Evolutionary conservation across 2,888 invertebrate species (phyloP).

Genomic region (Plagiodera versicolora): DNA sequence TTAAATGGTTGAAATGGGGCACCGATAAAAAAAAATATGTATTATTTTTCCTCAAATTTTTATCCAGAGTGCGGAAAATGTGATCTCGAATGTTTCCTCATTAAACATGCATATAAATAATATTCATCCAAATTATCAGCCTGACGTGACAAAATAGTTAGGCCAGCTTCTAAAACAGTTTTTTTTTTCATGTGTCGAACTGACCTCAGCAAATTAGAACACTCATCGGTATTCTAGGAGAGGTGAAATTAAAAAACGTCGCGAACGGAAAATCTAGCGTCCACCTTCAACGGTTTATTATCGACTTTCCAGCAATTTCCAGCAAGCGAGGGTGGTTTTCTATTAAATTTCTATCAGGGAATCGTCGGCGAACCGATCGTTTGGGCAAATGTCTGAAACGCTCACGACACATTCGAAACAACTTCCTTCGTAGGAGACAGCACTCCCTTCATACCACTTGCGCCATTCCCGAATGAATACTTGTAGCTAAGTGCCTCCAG

Average conservation of each 20-base stretch:
- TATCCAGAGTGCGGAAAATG: too few species aligned
- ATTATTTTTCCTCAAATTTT: too few species aligned
- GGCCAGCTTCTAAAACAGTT: too few species aligned
- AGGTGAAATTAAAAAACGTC: not conserved
- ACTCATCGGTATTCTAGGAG: not conserved
- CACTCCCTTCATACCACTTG: not conserved
- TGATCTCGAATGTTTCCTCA: too few species aligned
- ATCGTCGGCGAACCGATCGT: constrained; percentile 28
- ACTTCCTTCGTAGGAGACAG: not conserved
- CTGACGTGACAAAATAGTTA: too few species aligned
- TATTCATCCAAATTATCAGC: too few species aligned
- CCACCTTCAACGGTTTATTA: constrained; percentile 40
- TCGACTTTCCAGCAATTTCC: constrained; percentile 42
- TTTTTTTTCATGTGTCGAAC: not conserved
- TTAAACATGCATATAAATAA: too few species aligned
- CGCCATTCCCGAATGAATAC: not conserved
- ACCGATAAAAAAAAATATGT: too few species aligned
- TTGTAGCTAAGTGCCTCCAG: constrained; percentile 1
- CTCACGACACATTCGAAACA: not conserved
- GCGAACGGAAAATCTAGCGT: constrained; percentile 4
- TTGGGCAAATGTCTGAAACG: not conserved
- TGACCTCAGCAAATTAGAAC: not conserved
- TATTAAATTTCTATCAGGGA: constrained; percentile 39
- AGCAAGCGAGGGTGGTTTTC: constrained; percentile 37
- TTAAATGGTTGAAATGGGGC: too few species aligned